Conservation (phyloP, 2,113 vertebrate species). For the Cichladusa arquata region DNA sequence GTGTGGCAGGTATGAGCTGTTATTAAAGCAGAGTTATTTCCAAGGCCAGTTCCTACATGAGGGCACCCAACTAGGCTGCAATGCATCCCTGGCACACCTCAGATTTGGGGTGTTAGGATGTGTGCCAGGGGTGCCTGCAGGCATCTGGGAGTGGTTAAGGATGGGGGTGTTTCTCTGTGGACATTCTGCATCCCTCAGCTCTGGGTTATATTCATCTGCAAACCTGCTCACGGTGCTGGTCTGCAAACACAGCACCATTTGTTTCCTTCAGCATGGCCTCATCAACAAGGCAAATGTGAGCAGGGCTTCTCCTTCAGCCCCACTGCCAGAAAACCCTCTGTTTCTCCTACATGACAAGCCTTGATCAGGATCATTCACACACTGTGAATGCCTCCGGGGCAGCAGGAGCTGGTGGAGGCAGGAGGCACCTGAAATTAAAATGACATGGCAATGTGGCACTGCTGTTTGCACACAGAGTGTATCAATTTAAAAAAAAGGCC, state of each 20-base stretch:
- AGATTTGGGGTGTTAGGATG: background rate
- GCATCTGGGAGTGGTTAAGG: background rate
- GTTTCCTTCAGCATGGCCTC: accelerated
- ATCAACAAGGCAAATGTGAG: background rate
- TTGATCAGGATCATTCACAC: no score
- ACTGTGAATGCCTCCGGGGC: background rate
- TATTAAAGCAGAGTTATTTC: background rate
- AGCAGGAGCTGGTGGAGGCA: background rate
- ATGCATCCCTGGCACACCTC: accelerated
- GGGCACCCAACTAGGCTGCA: background rate
- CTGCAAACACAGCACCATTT: background rate
- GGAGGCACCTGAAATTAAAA: background rate
- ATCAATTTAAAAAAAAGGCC: accelerated
- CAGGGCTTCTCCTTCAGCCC: background rate
- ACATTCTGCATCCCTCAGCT: background rate
- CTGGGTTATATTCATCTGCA: background rate
- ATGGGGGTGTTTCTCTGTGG: accelerated
- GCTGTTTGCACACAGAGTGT: accelerated
- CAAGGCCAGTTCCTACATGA: background rate
- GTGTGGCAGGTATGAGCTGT: accelerated
- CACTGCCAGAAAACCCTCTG: background rate
- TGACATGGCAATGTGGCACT: accelerated
- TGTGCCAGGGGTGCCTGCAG: background rate
- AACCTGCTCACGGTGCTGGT: accelerated
- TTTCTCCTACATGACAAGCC: background rate